Evolutionary conservation across 2,113 vertebrate genomes (phyloP), one percentile per base, ranked within the genome.

Genomic region (Caranx melampygus): DNA sequence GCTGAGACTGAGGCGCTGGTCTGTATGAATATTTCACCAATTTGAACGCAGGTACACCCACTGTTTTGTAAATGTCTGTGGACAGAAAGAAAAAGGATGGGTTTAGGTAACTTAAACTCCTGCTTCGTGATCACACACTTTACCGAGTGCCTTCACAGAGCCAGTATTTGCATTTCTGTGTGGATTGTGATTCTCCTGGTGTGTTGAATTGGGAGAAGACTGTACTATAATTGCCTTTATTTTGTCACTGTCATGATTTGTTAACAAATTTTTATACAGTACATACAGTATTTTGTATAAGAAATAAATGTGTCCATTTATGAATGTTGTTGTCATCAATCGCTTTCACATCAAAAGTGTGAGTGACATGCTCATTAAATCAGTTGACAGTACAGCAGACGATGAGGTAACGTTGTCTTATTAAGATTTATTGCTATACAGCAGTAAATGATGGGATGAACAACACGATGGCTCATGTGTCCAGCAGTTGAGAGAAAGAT

Each of bases 121-220:
- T 47, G 51, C 26, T 33, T 51, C 33, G 6, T 45, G 20, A 63
- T 60, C 21, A 3, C 10, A 16, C 60, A 69, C 33, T 42, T 61
- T 54, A 81, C 66, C 78, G 81, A 82, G 89, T 93, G 91, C 90
- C 91, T 93, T 93, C 79, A 81, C 64, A 87, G 82, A 94, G 88
- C 82, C 88, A 86, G 86, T 89, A 85, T 88, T 69, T 73, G 16
- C 73, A 63, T 85, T 49, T 13, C 58, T 63, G 71, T 80, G 3
- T 72, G 51, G 58, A 52, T 66, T 70, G 44, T 67, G 31, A 52
- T 61, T 70, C 63, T 76, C 55, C 40, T 81, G 57, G 33, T 84
- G 45, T 77, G 40, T 57, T 52, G 20, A 84, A 75, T 35, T 78
- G 55, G 72, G 75, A 79, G 65, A 66, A 47, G 49, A 79, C 59